phyloP scores from a whole-genome alignment of 2,113 vertebrate species.

The Helogale parvula region DNA sequence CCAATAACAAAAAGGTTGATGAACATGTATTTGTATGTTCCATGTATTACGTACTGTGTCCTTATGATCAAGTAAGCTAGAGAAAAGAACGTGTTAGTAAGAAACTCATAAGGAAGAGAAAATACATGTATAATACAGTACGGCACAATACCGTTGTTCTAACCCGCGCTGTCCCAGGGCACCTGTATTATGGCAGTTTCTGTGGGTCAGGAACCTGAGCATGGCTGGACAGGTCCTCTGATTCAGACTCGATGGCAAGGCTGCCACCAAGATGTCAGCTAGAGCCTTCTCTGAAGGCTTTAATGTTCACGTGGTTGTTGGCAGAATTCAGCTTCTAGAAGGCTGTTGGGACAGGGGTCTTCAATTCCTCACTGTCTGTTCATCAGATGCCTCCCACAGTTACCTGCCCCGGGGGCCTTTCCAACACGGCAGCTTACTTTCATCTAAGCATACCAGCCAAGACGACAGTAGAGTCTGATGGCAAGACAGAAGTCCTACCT shows the following conservation, averaged over 20 bases:
- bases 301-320: neutral
- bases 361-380: neutral
- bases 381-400: neutral
- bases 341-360: neutral
- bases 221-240: neutral
- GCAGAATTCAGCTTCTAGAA: neutral
- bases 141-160: neutral
- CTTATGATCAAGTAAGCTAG: neutral
- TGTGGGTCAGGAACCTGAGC: neutral
- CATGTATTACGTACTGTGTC: neutral
- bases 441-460: neutral
- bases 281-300: neutral
- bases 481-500: neutral
- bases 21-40: neutral
- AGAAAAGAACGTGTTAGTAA: neutral
- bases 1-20: neutral
- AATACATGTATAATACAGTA: neutral
- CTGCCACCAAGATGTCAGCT: neutral
- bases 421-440: neutral
- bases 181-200: neutral
- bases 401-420: neutral
- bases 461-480: neutral
- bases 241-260: neutral
- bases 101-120: neutral
- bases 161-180: neutral